A percentile compares a stretch with the other conserved stretches of the same genome.
These are phyloP conservation scores for Brachionus koreanus DNA, from an alignment of 1,140 invertebrate genomes.

Conservation along the genomic window DNA sequence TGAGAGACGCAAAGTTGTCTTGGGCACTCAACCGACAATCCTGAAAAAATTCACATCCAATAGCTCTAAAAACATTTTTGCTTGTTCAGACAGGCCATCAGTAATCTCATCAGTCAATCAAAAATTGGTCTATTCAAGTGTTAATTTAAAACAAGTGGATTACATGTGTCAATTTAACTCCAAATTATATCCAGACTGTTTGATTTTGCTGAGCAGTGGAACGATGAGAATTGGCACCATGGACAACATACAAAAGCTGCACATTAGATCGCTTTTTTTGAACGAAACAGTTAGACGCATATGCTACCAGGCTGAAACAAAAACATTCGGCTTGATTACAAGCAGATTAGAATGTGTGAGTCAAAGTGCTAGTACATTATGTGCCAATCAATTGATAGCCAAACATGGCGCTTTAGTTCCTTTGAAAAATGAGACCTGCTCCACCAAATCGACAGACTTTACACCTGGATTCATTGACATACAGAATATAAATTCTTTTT, in stretches of 20 bases:
- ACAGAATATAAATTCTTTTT: slow-evolving; percentile 69
- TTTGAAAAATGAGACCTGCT: slow-evolving; percentile 70
- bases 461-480: slow-evolving; percentile 57
- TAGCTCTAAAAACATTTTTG: slow-evolving; percentile 93
- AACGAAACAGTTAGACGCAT: slow-evolving; percentile 86
- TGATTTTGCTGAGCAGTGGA: slow-evolving; percentile 86
- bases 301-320: slow-evolving; percentile 84
- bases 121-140: slow-evolving; percentile 97
- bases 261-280: slow-evolving; percentile 87
- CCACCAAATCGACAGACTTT: slow-evolving; percentile 65
- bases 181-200: slow-evolving; percentile 85
- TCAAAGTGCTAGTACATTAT: slow-evolving; percentile 1
- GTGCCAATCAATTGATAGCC: background rate
- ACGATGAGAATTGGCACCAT: slow-evolving; percentile 94
- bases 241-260: slow-evolving; percentile 95
- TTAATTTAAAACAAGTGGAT: slow-evolving; percentile 94
- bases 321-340: slow-evolving; percentile 90
- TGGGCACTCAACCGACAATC: slow-evolving; percentile 93
- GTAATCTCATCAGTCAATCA: slow-evolving; percentile 98
- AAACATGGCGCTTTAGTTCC: slow-evolving; percentile 57
- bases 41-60: slow-evolving; percentile 80
- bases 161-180: slow-evolving; percentile 97
- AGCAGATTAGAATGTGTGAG: slow-evolving; percentile 72
- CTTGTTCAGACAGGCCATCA: slow-evolving; percentile 93
- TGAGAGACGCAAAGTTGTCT: slow-evolving; percentile 67